A percentile compares a stretch with the other conserved stretches of the same genome.
These are phyloP conservation scores for Oriolus oriolus DNA, from an alignment of 2,113 vertebrate species.

Conservation along the genomic window DNA sequence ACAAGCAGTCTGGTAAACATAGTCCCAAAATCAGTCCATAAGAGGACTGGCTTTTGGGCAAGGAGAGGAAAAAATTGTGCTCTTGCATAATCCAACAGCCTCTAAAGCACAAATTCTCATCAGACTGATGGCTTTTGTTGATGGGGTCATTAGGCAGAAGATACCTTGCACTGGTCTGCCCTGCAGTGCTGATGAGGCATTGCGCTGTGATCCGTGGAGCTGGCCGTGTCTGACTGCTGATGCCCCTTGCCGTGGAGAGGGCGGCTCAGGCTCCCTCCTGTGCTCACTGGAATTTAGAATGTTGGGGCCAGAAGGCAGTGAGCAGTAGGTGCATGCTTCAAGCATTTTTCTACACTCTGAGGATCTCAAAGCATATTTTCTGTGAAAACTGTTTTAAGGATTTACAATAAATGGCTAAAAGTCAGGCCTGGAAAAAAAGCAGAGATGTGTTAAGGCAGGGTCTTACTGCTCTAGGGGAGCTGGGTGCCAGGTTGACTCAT, in stretches of 20 bases:
- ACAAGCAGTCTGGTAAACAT: not conserved
- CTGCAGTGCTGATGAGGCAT: not conserved
- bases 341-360: not conserved
- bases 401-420: not conserved
- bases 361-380: not conserved
- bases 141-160: not conserved
- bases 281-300: not conserved
- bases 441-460: not conserved
- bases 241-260: not conserved
- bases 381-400: not conserved
- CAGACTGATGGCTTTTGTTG: not conserved
- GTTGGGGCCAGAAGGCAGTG: not conserved
- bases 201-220: accelerated
- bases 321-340: not conserved
- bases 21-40: not conserved
- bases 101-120: not conserved
- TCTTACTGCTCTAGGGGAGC: not conserved
- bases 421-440: not conserved
- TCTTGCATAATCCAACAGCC: not conserved
- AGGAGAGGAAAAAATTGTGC: not conserved
- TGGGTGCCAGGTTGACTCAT: not conserved
- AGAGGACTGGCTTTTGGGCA: not conserved
- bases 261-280: not conserved
- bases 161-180: not conserved
- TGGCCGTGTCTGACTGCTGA: accelerated